These are phyloP conservation scores for Ommatoiulus sabulosus DNA, from an alignment of 2,888 invertebrate genomes.

Conservation along the genomic window DNA sequence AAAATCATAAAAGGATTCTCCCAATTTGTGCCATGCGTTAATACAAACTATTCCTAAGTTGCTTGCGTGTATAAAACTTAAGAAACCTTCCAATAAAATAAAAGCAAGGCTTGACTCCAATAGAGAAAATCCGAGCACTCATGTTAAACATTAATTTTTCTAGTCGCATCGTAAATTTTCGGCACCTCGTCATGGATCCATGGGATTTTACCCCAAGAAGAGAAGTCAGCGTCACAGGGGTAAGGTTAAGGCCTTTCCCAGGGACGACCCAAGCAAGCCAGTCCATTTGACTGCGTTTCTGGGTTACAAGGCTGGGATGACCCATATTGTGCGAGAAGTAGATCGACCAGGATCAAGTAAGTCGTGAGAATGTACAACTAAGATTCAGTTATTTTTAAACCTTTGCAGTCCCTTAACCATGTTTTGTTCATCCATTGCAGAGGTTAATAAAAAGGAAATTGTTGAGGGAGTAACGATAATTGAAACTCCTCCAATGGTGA, in stretches of 20 bases:
- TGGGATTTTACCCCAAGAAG: conserved; percentile 99
- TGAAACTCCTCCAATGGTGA: conserved; percentile 98
- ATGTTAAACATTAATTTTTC: conserved; percentile 63
- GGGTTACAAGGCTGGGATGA: conserved; percentile 99
- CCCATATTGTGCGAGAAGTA: conserved; percentile 98
- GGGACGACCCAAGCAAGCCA: conserved; percentile 95
- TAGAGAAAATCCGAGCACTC: too few relatives aligned
- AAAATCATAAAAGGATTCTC: too few relatives aligned
- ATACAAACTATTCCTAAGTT: too few relatives aligned
- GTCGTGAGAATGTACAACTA: conserved; percentile 68
- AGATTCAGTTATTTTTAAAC: conserved; percentile 3
- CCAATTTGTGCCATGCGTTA: too few relatives aligned
- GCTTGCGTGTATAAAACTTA: too few relatives aligned
- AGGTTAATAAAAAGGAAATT: conserved; percentile 99
- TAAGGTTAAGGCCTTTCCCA: conserved; percentile 99
- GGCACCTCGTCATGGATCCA: conserved; percentile 99
- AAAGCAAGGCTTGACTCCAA: too few relatives aligned
- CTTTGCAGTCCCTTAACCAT: not conserved
- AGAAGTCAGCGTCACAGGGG: conserved; percentile 96
- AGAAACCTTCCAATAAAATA: too few relatives aligned
- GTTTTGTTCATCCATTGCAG: conserved; percentile 71
- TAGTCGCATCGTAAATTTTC: conserved; percentile 99
- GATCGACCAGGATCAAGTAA: conserved; percentile 98
- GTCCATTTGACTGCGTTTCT: conserved; percentile 98
- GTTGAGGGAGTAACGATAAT: conserved; percentile 98